Percentiles rank a stretch among this genome's conserved stretches.
Conservation (phyloP, 2,113 vertebrate species). For the Actenoides lindsayi region DNA sequence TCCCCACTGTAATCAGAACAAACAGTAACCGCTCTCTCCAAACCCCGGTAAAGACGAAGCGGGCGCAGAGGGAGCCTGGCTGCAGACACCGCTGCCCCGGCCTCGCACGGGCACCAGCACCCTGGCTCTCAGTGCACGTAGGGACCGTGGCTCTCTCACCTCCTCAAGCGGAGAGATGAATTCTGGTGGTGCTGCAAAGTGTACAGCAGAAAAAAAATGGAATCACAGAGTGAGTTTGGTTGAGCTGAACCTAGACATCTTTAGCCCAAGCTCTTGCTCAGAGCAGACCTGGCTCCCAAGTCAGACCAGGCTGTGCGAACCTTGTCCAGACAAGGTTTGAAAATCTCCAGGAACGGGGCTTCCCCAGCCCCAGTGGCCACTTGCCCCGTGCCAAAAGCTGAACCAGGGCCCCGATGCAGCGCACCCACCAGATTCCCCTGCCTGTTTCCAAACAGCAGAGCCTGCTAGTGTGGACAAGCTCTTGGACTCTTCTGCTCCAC, state of each 20-base stretch:
- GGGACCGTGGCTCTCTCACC: too few relatives aligned
- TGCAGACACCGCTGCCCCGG: fast-evolving
- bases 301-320: not conserved
- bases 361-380: not conserved
- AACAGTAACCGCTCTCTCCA: not conserved
- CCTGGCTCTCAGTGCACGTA: fast-evolving
- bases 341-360: not conserved
- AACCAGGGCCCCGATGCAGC: fast-evolving
- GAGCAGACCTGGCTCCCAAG: not conserved
- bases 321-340: fast-evolving
- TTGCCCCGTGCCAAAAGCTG: fast-evolving
- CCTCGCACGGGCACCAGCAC: not conserved
- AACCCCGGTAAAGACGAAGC: not conserved
- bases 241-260: not conserved
- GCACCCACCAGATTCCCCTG: fast-evolving
- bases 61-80: fast-evolving
- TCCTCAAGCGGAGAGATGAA: not conserved
- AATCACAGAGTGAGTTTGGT: fast-evolving
- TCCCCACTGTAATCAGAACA: not conserved
- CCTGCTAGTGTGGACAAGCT: fast-evolving
- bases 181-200: not conserved
- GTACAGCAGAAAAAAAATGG: not conserved
- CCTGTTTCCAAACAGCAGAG: not conserved
- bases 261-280: not conserved
- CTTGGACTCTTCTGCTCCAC: not conserved